Evolutionary conservation across 2,888 invertebrate genomes (phyloP), one percentile per base, ranked within the genome.

Genomic region (Andrena trimmerana): DNA sequence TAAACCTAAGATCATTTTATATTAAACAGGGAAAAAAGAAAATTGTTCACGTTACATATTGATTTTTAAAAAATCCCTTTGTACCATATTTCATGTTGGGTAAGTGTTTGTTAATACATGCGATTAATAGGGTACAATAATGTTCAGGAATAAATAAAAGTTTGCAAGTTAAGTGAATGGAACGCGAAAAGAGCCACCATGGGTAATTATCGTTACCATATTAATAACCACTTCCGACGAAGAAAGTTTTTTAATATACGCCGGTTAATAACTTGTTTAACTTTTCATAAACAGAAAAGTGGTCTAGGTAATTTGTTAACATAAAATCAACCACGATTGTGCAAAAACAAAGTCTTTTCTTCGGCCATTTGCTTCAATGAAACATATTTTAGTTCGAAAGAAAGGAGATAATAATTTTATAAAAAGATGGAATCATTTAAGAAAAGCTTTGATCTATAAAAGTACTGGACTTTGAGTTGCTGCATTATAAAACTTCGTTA

Each of bases 191-290:
- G 54, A 57, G 54, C 54, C 54, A 57, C 54, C 54, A 10, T 27
- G 8, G 54, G 13, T 20, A 57, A 57, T 57, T 57, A 57, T 57
- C 54, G 54, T 57, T 57, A 57, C 54, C 54, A 57, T 57, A 54
- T 54, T 68, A 68, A 33, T 1, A 52, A 27, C 24, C 7, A 20
- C 31, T 54, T 50, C 20, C 13, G n/a, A 29, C 13, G n/a, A 29
- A 29, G 27, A 6, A 59, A 59, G 20, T 68, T 57, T 27, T 57
- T 57, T 57, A 68, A 68, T 68, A 68, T 57, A 57, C 33, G 31
- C 20, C 50, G 16, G 54, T 33, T 57, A 36, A 68, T 57, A 68
- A 68, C 68, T 68, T 33, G 36, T 33, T 54, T 36, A 68, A 68
- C 33, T 68, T 68, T 68, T 24, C 27, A 24, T 68, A 20, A 68